These are phyloP conservation scores for Scaptomyza caliginosa DNA, from an alignment of 2,888 invertebrate species.

Conservation along the genomic window DNA sequence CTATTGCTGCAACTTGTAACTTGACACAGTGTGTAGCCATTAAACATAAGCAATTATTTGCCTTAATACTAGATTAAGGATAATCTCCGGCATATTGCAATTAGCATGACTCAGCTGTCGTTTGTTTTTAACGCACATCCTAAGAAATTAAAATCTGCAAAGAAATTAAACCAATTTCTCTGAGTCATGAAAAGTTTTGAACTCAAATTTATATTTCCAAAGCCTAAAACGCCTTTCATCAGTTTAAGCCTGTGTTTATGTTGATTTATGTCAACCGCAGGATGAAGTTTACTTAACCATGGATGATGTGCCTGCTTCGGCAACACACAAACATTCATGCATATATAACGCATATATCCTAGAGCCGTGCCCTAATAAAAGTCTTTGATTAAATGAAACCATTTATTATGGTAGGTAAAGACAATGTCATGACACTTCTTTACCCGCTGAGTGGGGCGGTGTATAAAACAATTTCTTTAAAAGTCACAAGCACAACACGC, in stretches of 20 bases:
- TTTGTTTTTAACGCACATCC: slow-evolving; percentile 19
- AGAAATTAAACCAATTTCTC: slow-evolving; percentile 38
- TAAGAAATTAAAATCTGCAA: slow-evolving; percentile 17
- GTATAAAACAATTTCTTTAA: slow-evolving; percentile 74
- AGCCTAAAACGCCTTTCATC: slow-evolving; percentile 37
- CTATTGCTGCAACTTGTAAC: not conserved
- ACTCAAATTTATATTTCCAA: slow-evolving; percentile 6
- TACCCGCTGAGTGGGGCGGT: slow-evolving; percentile 6
- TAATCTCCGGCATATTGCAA: slow-evolving; percentile 27
- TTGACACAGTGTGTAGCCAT: slow-evolving; percentile 2
- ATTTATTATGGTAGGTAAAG: slow-evolving; percentile 74
- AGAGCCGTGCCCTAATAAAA: slow-evolving; percentile 62
- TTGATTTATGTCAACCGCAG: slow-evolving; percentile 76
- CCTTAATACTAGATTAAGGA: not conserved
- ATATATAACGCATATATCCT: slow-evolving; percentile 56
- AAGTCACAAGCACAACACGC: slow-evolving; percentile 53
- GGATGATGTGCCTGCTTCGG: slow-evolving; percentile 43
- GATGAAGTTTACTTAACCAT: slow-evolving; percentile 64
- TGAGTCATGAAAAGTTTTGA: slow-evolving; percentile 25
- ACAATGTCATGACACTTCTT: slow-evolving; percentile 67
- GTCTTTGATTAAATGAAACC: slow-evolving; percentile 78
- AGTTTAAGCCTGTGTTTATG: slow-evolving; percentile 47
- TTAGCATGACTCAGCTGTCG: slow-evolving; percentile 33
- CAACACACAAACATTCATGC: slow-evolving; percentile 34
- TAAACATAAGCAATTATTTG: not conserved